Evolutionary conservation across 2,113 vertebrate species (phyloP).

Genomic region (Onychostoma macrolepis): DNA sequence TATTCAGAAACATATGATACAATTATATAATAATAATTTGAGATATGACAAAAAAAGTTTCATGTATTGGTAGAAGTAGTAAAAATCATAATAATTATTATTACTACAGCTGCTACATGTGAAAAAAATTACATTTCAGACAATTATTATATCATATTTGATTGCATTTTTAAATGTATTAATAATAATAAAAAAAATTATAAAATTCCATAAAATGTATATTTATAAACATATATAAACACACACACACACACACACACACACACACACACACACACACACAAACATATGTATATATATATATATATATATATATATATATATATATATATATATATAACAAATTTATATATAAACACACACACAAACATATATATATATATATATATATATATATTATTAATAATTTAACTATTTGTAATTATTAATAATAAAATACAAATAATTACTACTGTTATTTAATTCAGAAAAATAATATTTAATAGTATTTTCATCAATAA

Average conservation of each 20-base stretch:
- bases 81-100: background rate
- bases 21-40: background rate
- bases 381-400: no score
- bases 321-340: no score
- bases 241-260: no score
- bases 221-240: no score
- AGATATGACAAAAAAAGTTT: background rate
- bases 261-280: no score
- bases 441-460: background rate
- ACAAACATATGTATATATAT: no score
- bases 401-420: background rate
- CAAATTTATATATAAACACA: no score
- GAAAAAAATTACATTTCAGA: background rate
- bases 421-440: background rate
- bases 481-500: no score
- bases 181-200: background rate
- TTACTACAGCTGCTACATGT: background rate
- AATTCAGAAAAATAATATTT: no score
- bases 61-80: background rate
- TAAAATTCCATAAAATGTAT: no score
- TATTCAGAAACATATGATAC: slow-evolving; percentile 49
- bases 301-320: no score
- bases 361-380: no score
- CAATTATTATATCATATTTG: background rate
- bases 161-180: background rate